Evolutionary conservation across 1,140 invertebrate genomes (phyloP).

Genomic region (Cepaea nemoralis): DNA sequence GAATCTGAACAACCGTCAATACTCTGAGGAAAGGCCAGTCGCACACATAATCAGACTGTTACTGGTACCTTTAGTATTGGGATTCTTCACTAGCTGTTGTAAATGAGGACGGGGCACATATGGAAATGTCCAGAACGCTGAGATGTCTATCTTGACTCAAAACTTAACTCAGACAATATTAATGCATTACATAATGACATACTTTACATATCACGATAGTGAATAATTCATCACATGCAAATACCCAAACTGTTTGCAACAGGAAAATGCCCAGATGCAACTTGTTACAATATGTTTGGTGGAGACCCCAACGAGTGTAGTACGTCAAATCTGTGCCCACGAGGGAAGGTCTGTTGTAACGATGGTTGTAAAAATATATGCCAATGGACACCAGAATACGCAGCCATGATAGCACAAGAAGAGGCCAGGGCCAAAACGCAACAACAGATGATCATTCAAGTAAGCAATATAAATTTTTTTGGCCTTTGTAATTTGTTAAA

Average conservation of each 20-base stretch:
- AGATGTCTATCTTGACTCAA: too few relatives aligned
- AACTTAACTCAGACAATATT: too few relatives aligned
- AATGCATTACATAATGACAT: too few relatives aligned
- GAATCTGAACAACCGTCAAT: too few relatives aligned
- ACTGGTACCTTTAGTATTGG: too few relatives aligned
- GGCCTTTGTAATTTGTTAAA: not conserved
- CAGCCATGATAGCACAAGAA: slow-evolving; percentile 7
- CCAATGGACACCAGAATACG: not conserved
- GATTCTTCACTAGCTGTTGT: too few relatives aligned
- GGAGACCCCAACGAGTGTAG: slow-evolving; percentile 25
- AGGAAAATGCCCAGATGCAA: slow-evolving; percentile 24
- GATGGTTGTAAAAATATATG: slow-evolving; percentile 37
- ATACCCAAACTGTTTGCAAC: not conserved
- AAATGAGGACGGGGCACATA: too few relatives aligned
- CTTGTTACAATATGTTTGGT: slow-evolving; percentile 6
- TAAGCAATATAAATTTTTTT: not conserved
- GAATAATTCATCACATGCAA: too few relatives aligned
- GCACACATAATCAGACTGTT: too few relatives aligned
- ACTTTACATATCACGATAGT: too few relatives aligned
- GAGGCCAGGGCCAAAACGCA: slow-evolving; percentile 22
- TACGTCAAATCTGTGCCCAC: slow-evolving; percentile 34
- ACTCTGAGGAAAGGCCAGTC: too few relatives aligned
- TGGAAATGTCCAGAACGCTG: too few relatives aligned
- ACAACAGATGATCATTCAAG: slow-evolving; percentile 26
- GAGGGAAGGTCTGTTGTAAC: slow-evolving; percentile 24